Base-by-base conservation (phyloP, 1,140 invertebrate genomes). In the Rhopalosiphum maidis region DNA sequence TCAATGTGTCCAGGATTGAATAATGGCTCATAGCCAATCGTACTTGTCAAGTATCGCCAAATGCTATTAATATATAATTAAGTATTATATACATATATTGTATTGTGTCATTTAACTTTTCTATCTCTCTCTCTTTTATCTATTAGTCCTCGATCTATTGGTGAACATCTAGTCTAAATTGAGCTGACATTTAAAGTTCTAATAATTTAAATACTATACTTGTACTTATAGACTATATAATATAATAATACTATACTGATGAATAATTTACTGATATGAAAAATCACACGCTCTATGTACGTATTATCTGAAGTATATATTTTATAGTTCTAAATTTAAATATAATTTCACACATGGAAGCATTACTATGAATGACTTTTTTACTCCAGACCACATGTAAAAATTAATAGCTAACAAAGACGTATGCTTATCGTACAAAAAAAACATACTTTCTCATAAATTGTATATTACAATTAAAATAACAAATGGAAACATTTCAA, bases 41-140 rank as follows among this genome's bases (percentile, higher is more conserved):
- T 86, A 41, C 23, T 25, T 51, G 46, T 93, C 91, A 85, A 85
- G 48, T 85, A 85, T 93, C 91, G 91, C 91, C 91, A 93, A 93
- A 86, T 55, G 82, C 91, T 93, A 93, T 85, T 55, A 93, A 93
- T 93, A 92, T 60, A 55, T 41, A 60, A 90, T 54, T 90, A 30
- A 77, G 35, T 90, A 55, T 22, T 90, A 90, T 35, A 89, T 90
- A 91, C 68, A 35, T 43, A 43, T 68, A 82, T 43, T 85, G 23
- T 30, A 48, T 41, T 51, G 77, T 93, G 91, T 93, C 35, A 55
- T 85, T 86, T 93, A 54, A 85, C 77, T 51, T 54, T 18, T 85
- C n/a, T 43, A 25, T 93, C 25, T 77, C 55, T 60, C 7, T 54
- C 35, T 41, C n/a, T 89, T n/a, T 77, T 90, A 4, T 30, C 30